These are phyloP conservation scores for honey bee (Apis mellifera) DNA, from an alignment of 1,140 invertebrate species.

Conservation along the genomic window DNA sequence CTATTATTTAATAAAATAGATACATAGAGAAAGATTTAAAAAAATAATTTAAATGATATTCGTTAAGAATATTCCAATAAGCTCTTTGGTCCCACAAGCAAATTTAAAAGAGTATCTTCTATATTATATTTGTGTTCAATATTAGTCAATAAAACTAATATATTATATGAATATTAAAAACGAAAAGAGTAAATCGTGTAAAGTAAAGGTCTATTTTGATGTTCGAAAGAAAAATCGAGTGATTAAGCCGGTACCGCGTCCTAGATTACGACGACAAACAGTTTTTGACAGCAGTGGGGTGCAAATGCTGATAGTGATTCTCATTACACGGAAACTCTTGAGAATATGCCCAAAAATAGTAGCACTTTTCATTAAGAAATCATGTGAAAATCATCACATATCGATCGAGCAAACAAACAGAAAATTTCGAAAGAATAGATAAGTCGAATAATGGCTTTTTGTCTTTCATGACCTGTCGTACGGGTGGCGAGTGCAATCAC, in stretches of 20 bases:
- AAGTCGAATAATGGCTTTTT: slow-evolving; percentile 13
- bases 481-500: background rate
- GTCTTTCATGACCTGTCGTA: slow-evolving; percentile 28
- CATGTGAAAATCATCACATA: slow-evolving; percentile 8
- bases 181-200: background rate
- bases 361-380: background rate
- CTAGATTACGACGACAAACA: slow-evolving; percentile 38
- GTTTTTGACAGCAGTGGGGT: slow-evolving; percentile 55
- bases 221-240: slow-evolving; percentile 39
- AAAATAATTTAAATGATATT: slow-evolving; percentile 24
- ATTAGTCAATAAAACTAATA: background rate
- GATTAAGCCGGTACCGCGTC: slow-evolving; percentile 53
- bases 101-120: background rate
- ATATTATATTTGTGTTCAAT: background rate
- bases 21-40: slow-evolving; percentile 1
- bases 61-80: slow-evolving; percentile 29
- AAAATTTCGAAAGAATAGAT: slow-evolving; percentile 7
- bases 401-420: slow-evolving; percentile 5
- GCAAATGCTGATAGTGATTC: slow-evolving; percentile 10
- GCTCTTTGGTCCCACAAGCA: background rate
- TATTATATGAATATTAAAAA: background rate
- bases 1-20: slow-evolving; percentile 12
- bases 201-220: background rate
- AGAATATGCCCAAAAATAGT: background rate
- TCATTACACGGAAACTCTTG: background rate